phyloP scores from a whole-genome alignment of 2,888 invertebrate species.

The Steinernema carpocapsae region DNA sequence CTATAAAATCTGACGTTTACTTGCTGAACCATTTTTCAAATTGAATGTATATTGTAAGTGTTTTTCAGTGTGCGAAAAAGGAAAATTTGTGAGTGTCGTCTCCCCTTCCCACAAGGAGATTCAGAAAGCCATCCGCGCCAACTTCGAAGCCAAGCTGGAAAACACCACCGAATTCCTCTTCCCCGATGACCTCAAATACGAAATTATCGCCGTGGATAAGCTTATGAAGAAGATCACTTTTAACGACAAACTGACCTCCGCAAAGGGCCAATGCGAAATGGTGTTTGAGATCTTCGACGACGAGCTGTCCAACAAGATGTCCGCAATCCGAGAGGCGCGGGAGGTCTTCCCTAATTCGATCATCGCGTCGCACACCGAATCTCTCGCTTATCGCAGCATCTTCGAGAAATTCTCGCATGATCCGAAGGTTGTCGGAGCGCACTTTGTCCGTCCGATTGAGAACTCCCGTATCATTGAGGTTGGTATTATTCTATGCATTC shows the following conservation, averaged over 20 bases:
- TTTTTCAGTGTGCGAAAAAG: constrained; percentile 18
- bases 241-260: not conserved
- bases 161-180: constrained; percentile 13
- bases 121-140: not conserved
- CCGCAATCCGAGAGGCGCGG: constrained; percentile 5
- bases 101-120: not conserved
- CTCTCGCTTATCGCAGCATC: not conserved
- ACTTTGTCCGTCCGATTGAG: constrained; percentile 2
- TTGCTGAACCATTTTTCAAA: not conserved
- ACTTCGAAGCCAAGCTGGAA: not conserved
- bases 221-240: constrained; percentile 20
- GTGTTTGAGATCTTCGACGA: constrained; percentile 14
- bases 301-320: constrained; percentile 6
- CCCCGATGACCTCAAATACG: constrained; percentile 18
- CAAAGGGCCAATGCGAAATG: not conserved
- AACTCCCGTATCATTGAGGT: not conserved
- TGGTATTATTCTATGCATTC: no score
- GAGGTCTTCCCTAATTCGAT: not conserved
- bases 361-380: constrained; percentile 17
- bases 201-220: constrained; percentile 24
- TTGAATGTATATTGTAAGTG: no score
- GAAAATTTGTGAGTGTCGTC: not conserved
- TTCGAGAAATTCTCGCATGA: constrained; percentile 7
- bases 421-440: constrained; percentile 6
- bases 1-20: no score